Evolutionary conservation across 2,888 invertebrate genomes (phyloP), one percentile per base, ranked within the genome.

Genomic region (Nomada fabriciana): DNA sequence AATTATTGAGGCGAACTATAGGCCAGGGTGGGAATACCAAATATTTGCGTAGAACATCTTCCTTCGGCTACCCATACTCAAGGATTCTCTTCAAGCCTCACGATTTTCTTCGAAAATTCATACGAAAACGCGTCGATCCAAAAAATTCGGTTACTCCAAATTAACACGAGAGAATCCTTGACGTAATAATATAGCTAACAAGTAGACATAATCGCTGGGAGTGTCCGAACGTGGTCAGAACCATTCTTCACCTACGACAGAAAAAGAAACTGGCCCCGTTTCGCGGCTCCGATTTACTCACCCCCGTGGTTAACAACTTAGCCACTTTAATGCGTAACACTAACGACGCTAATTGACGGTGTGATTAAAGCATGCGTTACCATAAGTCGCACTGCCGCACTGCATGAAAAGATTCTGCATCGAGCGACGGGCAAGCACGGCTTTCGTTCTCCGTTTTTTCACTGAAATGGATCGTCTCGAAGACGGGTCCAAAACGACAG

Each of bases 291-390:
- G 36, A 74, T 52, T 82, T 25, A 78, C 57, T 53, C 53, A 64
- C 80, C 60, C 67, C 43, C 25, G 88, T 88, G 80, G 67, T 50
- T 88, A 88, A 87, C 72, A 25, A 36, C 9, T 70, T 60, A 67
- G 80, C 68, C 23, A 59, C 65, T 61, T 7, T 82, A 74, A 85
- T 47, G 88, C 80, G 80, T 80, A 72, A 20, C 82, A 85, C 75
- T 85, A 80, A 87, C 70, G 20, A 64, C 63, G 82, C 86, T 55
- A 76, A 60, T 72, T 84, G 87, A 88, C 57, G 43, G 80, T 74
- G 85, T 86, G 79, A 83, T 81, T 82, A 87, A 87, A 73, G 80
- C 67, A 71, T 52, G 55, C 59, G 43, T 72, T 65, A 69, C 25
- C 69, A 72, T 20, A 36, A 47, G 25, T 68, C 20, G 69, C 74